Percentiles rank a stretch among this genome's conserved stretches.
Conservation (phyloP, 2,797 vertebrate genomes). For the Xenops minutus region DNA sequence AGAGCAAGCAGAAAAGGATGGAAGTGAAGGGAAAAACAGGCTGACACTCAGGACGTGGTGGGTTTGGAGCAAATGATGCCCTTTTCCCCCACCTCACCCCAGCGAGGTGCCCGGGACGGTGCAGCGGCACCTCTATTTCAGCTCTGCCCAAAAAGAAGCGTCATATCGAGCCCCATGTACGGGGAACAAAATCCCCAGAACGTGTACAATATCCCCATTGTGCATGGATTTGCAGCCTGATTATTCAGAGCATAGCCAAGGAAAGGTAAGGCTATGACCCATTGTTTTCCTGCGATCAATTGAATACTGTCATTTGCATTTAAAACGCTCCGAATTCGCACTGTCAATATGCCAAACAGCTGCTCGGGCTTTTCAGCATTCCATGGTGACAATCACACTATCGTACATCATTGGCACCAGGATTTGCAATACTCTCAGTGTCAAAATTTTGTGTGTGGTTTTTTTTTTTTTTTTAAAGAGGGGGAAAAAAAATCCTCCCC, state of each 20-base stretch:
- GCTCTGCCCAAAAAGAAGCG: not conserved
- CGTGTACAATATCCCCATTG: constrained; percentile 52
- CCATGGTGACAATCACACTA: constrained; percentile 79
- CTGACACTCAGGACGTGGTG: not conserved
- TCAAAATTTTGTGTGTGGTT: constrained; percentile 54
- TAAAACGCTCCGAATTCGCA: constrained; percentile 75
- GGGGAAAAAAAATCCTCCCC: not conserved
- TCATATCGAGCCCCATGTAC: not conserved
- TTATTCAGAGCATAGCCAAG: constrained; percentile 59
- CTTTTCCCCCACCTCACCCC: not conserved
- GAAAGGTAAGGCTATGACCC: constrained; percentile 56
- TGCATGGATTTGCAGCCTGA: constrained; percentile 58
- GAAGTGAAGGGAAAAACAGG: constrained; percentile 34
- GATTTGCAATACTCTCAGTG: constrained; percentile 77
- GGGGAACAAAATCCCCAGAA: constrained; percentile 45
- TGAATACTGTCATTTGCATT: constrained; percentile 75
- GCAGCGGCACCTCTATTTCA: not conserved
- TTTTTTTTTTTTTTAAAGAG: not conserved
- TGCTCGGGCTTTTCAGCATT: constrained; percentile 79
- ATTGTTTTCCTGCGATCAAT: constrained; percentile 70
- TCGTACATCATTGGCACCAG: constrained; percentile 75
- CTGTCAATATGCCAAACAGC: constrained; percentile 79
- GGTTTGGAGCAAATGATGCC: constrained; percentile 24
- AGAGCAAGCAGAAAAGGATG: constrained; percentile 26
- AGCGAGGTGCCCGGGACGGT: not conserved